These are phyloP conservation scores for Allacma fusca DNA, from an alignment of 2,888 invertebrate species.

Conservation along the genomic window DNA sequence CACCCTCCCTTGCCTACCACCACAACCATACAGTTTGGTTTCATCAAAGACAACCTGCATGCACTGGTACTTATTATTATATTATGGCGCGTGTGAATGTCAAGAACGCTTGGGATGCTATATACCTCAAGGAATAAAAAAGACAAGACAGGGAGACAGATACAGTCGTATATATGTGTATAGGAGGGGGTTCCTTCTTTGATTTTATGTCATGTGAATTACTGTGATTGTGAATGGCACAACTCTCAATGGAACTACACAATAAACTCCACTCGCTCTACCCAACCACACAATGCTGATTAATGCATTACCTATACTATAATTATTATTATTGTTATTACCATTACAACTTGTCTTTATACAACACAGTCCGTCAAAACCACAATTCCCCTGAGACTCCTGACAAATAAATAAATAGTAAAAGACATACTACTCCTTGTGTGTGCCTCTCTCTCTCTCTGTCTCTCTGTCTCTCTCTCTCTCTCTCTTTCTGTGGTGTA, in stretches of 20 bases:
- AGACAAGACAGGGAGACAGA: too few relatives aligned
- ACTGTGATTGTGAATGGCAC: too few relatives aligned
- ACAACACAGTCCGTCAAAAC: constrained; percentile 1
- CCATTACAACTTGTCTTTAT: background rate
- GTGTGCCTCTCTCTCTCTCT: too few relatives aligned
- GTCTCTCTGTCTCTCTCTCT: too few relatives aligned
- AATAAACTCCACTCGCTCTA: background rate
- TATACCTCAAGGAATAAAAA: background rate
- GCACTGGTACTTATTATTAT: background rate
- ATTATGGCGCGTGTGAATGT: constrained; percentile 26
- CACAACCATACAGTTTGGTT: background rate
- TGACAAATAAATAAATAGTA: too few relatives aligned
- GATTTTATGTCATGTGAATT: background rate
- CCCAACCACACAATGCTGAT: background rate
- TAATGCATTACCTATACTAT: background rate
- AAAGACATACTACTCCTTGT: too few relatives aligned
- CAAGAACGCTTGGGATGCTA: constrained; percentile 18
- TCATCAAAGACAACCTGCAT: background rate
- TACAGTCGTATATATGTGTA: too few relatives aligned
- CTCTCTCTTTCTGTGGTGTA: too few relatives aligned
- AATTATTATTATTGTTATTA: too few relatives aligned
- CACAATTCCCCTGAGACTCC: background rate
- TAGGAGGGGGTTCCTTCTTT: constrained; percentile 4
- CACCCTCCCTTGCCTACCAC: too few relatives aligned
- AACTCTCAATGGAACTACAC: background rate